Conservation (phyloP, 2,888 invertebrate species). For the Drosophila kanekoi region DNA sequence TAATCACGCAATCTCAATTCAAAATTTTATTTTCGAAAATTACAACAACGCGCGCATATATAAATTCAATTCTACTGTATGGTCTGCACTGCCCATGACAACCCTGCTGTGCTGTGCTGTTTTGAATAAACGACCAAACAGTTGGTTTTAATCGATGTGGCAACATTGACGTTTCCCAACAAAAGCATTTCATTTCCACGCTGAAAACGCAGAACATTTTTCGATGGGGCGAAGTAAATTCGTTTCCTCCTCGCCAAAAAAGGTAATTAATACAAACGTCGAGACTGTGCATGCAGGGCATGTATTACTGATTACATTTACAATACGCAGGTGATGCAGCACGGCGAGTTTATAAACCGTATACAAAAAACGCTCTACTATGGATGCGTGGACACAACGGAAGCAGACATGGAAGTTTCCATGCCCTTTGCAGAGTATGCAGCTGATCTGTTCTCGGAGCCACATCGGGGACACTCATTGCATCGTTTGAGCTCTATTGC, state of each 20-base stretch:
- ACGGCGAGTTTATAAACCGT: constrained; percentile 92
- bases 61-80: not conserved
- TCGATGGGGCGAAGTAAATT: constrained; percentile 79
- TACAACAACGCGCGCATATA: not conserved
- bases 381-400: constrained; percentile 86
- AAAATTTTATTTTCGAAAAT: constrained; percentile 19
- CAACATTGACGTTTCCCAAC: constrained; percentile 22
- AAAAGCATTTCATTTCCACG: constrained; percentile 32
- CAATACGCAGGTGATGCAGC: constrained; percentile 84
- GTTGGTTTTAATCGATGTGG: constrained; percentile 36
- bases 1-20: constrained; percentile 2
- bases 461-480: constrained; percentile 90
- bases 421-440: constrained; percentile 90
- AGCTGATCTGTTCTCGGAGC: constrained; percentile 93
- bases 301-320: not conserved
- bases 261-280: constrained; percentile 48
- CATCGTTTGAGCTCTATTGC: constrained; percentile 91
- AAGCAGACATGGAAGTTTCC: constrained; percentile 91
- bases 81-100: not conserved
- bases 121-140: constrained; percentile 23
- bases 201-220: constrained; percentile 31
- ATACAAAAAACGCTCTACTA: constrained; percentile 96
- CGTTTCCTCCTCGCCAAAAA: constrained; percentile 68
- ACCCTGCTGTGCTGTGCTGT: not conserved
- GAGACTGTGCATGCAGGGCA: not conserved